Evolutionary conservation across 2,888 invertebrate species (phyloP).

Genomic region (Folsomia manolachei): DNA sequence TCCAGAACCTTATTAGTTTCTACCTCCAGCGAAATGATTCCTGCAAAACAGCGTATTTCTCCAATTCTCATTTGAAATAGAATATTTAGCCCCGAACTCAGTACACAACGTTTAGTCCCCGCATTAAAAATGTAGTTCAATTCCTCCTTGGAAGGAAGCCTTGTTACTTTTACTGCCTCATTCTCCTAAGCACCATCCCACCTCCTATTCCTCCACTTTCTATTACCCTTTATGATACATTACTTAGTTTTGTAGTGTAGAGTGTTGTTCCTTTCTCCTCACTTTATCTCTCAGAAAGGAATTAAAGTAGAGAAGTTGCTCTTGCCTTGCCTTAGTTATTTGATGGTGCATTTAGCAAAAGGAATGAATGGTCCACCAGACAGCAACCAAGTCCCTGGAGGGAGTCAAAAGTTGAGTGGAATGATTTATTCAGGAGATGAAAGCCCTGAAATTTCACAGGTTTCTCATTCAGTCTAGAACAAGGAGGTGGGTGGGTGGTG

Average conservation of each 20-base stretch:
- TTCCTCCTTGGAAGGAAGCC: too few relatives aligned
- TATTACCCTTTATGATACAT: neutral
- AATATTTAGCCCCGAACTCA: too few relatives aligned
- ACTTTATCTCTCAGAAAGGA: neutral
- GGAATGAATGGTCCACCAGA: too few relatives aligned
- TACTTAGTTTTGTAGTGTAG: neutral
- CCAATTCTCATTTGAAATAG: too few relatives aligned
- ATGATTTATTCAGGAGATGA: slow-evolving; percentile 17
- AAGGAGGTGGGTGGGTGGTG: too few relatives aligned
- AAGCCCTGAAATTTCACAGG: neutral
- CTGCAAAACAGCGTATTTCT: too few relatives aligned
- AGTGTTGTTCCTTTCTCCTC: neutral
- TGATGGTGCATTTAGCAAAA: neutral
- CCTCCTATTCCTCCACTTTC: neutral
- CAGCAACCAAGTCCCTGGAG: neutral
- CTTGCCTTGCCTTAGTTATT: neutral
- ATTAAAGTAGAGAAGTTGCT: neutral
- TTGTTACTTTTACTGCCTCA: neutral
- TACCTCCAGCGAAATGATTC: too few relatives aligned
- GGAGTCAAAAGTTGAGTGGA: slow-evolving; percentile 13
- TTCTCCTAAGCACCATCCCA: neutral
- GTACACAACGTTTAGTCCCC: too few relatives aligned
- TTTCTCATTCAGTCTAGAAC: too few relatives aligned
- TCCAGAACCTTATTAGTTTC: too few relatives aligned
- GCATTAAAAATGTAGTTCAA: neutral